A percentile compares a stretch with the other conserved stretches of the same genome.
Conservation (phyloP, 2,113 vertebrate species). For the Lamprologus tigripictilis region DNA sequence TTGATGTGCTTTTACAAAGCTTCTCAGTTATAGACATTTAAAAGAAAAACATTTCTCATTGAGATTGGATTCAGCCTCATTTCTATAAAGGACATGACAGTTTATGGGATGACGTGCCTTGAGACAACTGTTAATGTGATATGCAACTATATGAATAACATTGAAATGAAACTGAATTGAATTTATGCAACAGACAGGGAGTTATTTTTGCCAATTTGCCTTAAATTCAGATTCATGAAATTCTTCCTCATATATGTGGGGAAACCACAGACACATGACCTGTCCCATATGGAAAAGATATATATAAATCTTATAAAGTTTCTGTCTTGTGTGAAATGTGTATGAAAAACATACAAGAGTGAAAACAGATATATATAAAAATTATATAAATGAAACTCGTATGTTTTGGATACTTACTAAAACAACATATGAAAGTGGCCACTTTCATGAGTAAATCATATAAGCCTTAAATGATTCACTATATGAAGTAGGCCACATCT, state of each 20-base stretch:
- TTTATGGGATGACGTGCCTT: background rate
- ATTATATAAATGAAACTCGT: background rate
- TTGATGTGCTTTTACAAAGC: background rate
- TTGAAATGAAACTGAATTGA: background rate
- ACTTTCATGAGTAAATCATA: background rate
- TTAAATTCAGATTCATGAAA: background rate
- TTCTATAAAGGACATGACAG: background rate
- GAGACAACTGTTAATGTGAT: background rate
- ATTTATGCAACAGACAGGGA: background rate
- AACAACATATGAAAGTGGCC: background rate
- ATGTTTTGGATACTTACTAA: background rate
- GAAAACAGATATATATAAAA: background rate
- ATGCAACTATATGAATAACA: background rate
- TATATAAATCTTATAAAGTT: background rate
- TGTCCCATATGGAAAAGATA: background rate
- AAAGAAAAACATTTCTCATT: background rate
- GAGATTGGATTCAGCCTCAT: background rate
- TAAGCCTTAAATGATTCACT: background rate
- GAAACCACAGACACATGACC: background rate
- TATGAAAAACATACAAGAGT: background rate
- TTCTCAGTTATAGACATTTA: background rate
- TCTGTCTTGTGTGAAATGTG: background rate
- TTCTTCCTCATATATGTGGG: background rate
- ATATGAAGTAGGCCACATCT: background rate
- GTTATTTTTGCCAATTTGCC: background rate